phyloP scores from a whole-genome alignment of 2,113 vertebrate genomes.

The Macquaria australasica region DNA sequence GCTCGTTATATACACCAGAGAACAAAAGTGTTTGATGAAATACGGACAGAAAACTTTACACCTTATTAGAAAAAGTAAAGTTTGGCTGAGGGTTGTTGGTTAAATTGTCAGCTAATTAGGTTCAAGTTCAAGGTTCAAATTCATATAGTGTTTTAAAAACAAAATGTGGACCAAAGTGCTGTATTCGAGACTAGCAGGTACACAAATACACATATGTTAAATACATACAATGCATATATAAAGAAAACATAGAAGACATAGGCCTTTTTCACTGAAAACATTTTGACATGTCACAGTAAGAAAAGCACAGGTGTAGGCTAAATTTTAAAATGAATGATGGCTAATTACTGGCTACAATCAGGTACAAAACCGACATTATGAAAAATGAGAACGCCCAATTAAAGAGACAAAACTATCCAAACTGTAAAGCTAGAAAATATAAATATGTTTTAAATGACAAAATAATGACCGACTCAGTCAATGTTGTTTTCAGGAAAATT shows the following conservation, averaged over 20 bases:
- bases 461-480: background rate
- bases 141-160: background rate
- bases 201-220: no score
- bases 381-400: background rate
- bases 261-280: background rate
- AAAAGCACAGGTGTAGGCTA: background rate
- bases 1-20: background rate
- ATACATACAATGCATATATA: no score
- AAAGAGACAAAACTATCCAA: background rate
- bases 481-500: no score
- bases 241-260: background rate
- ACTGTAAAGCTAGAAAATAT: background rate
- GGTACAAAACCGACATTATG: background rate
- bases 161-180: background rate
- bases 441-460: background rate
- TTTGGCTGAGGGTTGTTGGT: background rate
- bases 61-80: background rate
- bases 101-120: background rate
- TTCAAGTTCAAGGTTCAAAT: background rate
- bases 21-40: background rate
- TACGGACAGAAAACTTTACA: background rate
- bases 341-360: background rate
- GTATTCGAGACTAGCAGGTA: no score
- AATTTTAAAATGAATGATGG: background rate
- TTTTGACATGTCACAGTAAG: background rate